Evolutionary conservation across 2,888 invertebrate genomes (phyloP), one percentile per base, ranked within the genome.

Genomic region (Leptothorax acervorum): DNA sequence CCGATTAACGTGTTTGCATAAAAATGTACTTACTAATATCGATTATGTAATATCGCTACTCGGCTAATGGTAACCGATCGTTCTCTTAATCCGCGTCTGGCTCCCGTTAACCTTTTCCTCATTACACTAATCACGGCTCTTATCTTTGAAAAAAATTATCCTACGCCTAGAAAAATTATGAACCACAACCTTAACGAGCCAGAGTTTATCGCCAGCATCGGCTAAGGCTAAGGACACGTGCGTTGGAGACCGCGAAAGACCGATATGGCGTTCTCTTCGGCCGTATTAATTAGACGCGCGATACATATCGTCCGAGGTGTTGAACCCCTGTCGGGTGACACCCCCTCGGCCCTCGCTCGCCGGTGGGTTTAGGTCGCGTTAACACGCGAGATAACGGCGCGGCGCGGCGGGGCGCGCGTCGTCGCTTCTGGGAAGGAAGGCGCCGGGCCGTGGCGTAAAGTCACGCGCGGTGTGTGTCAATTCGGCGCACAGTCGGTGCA

Each of bases 391-490:
- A 62, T 71, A 73, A 73, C 60, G 57, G 57, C 45, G 48, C 60
- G 57, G 57, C 45, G 48, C 23, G 23, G 23, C 23, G 18, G 55
- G 35, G 35, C 35, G 35, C 35, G 35, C 35, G 35, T 68, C 76
- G 73, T 15, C 51, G 71, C 31, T 42, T 42, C 31, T 18, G 12
- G 23, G 28, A 45, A 79, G 48, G 71, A 57, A 28, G 60, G 45
- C 15, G 55, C 42, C 18, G 39, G 31, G 18, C 45, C 51, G 82
- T 75, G 79, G 71, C 84, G 81, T 18, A 51, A 88, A 87, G 83
- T 86, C 84, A 83, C 84, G 87, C 83, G 75, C 42, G 70, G 71
- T 70, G 68, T 79, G 79, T 35, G 85, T 88, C 88, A 90, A 90
- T 89, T 89, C 85, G 88, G 84, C 35, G 48, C 75, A 51, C 75